Base-by-base conservation (phyloP, 2,888 invertebrate genomes). In the Dromius quadrimaculatus region DNA sequence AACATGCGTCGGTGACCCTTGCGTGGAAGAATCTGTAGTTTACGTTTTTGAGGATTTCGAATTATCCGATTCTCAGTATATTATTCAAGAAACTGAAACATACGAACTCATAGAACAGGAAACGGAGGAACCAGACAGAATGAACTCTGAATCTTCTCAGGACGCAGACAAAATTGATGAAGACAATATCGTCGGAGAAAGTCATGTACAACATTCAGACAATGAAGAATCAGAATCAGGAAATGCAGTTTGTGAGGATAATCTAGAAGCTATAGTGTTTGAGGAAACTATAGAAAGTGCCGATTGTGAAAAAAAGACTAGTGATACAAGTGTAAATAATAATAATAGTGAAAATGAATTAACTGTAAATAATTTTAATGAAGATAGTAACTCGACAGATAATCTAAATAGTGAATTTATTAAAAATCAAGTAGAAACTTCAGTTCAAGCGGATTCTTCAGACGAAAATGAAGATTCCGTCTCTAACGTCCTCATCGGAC, bases 11-110 rank as follows among this genome's bases (percentile, higher is more conserved):
- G 59, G 34, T 20, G 68, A 68, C 38, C 19, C 59, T 45, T 57
- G 41, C 11, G 41, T 68, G 19, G 66, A 68, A 68, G 57, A 68
- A 22, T 59, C 68, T 6, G 59, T 68, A 3, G 68, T 68, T 9
- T 68, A 68, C 20, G 43, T 68, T 2, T 68, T 59, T 59, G 59
- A 68, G n/a, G 68, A 68, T 41, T 66, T 66, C 28, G 57, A 66
- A 20, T 28, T 66, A 38, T 38, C 9, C 22, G 68, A 68, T 19
- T 34, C 59, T 4, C 23, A 20, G 19, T 59, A 59, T 2, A 45
- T 59, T 19, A 45, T 59, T 11, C 28, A 68, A 43, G 68, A 59
- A 28, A 32, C 61, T 6, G 19, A 36, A 36, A 38, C 50, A n/a
- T 23, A 20, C 13, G 36, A 64, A 28, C 15, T 28, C 28, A 6